Percentiles rank a stretch among this genome's conserved stretches.
phyloP scores from a whole-genome alignment of 2,797 vertebrate genomes.

The Molossus alvarezi region DNA sequence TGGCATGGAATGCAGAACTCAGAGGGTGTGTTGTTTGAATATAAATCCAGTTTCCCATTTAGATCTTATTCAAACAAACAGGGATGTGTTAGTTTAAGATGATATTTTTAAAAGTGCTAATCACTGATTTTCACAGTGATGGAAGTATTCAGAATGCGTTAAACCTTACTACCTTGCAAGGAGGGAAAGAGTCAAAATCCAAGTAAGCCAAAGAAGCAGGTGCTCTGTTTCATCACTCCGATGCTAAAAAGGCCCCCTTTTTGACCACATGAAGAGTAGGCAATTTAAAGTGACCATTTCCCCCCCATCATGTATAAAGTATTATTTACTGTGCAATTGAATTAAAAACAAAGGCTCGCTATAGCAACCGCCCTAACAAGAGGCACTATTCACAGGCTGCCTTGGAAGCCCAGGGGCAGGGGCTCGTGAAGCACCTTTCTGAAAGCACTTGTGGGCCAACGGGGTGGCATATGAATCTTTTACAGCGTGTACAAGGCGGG shows the following conservation, averaged over 20 bases:
- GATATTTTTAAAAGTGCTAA: not conserved
- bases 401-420: slow-evolving; percentile 78
- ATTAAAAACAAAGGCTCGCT: slow-evolving; percentile 88
- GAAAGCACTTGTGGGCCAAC: slow-evolving; percentile 86
- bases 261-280: slow-evolving; percentile 78
- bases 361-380: slow-evolving; percentile 87
- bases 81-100: slow-evolving; percentile 10
- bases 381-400: slow-evolving; percentile 78
- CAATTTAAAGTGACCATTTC: slow-evolving; percentile 86
- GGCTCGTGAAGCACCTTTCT: slow-evolving; percentile 85
- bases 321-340: slow-evolving; percentile 89
- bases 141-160: not conserved
- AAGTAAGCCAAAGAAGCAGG: slow-evolving; percentile 70
- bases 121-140: not conserved
- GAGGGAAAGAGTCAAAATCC: slow-evolving; percentile 8
- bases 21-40: not conserved
- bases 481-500: slow-evolving; percentile 35
- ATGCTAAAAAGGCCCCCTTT: slow-evolving; percentile 75
- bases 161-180: slow-evolving; percentile 28
- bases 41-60: not conserved
- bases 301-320: slow-evolving; percentile 83
- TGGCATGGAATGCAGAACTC: not conserved
- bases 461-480: slow-evolving; percentile 72
- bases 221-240: slow-evolving; percentile 61
- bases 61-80: slow-evolving; percentile 41